Percentiles rank a stretch among this genome's conserved stretches.
phyloP scores from a whole-genome alignment of 2,113 vertebrate genomes.

The Protobothrops mucrosquamatus region DNA sequence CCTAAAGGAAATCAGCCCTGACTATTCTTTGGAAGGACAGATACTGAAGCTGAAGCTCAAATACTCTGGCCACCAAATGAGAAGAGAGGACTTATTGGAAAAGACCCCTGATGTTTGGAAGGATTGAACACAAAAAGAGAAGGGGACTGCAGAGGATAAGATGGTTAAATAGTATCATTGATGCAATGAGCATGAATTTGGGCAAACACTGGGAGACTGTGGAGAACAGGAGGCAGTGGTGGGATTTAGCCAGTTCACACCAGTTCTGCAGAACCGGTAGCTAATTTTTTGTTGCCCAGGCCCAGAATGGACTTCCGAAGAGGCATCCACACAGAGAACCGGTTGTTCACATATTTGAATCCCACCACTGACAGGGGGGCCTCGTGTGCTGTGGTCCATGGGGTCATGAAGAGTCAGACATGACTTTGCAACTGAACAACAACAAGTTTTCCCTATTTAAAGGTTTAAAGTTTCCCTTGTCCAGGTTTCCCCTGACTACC shows the following conservation, averaged over 20 bases:
- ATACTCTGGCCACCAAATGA: background rate
- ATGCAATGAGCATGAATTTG: background rate
- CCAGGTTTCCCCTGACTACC: background rate
- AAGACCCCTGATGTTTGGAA: background rate
- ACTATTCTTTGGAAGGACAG: background rate
- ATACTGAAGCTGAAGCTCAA: background rate
- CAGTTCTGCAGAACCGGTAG: too few species aligned
- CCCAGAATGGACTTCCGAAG: too few species aligned
- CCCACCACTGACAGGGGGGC: background rate
- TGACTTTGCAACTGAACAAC: background rate
- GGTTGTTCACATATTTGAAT: too few species aligned
- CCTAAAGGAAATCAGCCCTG: background rate
- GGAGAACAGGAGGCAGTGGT: background rate
- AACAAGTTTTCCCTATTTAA: background rate
- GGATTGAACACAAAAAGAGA: background rate
- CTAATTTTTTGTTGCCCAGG: too few species aligned
- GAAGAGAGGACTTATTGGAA: background rate
- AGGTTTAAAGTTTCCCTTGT: background rate
- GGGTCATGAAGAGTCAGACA: background rate
- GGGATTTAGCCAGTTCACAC: too few species aligned
- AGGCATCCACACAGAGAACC: too few species aligned
- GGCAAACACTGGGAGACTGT: background rate
- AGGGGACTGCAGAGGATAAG: background rate
- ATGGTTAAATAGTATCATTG: background rate
- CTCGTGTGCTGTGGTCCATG: background rate